A percentile compares a stretch with the other conserved stretches of the same genome.
phyloP scores from a whole-genome alignment of 2,888 invertebrate genomes.

The Caprella mutica region DNA sequence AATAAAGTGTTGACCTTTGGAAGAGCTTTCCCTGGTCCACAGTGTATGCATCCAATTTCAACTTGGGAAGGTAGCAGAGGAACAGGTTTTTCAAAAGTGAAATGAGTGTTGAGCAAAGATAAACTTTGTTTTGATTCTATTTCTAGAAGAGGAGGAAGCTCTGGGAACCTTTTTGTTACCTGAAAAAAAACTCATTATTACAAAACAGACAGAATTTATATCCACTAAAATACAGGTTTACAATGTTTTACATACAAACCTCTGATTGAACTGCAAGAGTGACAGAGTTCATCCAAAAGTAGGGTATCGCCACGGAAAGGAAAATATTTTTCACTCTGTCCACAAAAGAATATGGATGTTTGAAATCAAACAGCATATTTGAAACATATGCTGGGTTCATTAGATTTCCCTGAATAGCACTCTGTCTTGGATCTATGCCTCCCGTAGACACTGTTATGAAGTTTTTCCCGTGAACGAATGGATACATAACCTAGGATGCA shows the following conservation, averaged over 20 bases:
- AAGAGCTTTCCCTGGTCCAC: constrained; percentile 38
- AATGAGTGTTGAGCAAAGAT: constrained; percentile 46
- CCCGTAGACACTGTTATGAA: neutral
- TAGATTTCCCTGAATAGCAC: neutral
- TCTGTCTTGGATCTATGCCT: neutral
- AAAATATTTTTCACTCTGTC: constrained; percentile 1
- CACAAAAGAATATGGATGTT: neutral
- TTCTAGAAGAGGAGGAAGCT: constrained; percentile 33
- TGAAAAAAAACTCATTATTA: constrained; percentile 1
- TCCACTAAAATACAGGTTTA: too few relatives aligned
- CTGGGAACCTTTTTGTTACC: constrained; percentile 18
- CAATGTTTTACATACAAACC: too few relatives aligned
- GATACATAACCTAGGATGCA: neutral
- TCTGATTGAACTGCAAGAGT: too few relatives aligned
- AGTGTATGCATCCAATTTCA: constrained; percentile 55
- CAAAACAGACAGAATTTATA: too few relatives aligned
- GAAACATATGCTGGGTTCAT: neutral
- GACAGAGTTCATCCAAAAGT: too few relatives aligned
- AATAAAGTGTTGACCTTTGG: constrained; percentile 35
- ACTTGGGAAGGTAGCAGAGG: constrained; percentile 50
- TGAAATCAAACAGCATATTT: neutral
- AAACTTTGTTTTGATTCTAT: constrained; percentile 44
- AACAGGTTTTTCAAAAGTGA: constrained; percentile 44
- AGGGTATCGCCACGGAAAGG: neutral
- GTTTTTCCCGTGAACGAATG: neutral